These are phyloP conservation scores for Glaucidium brasilianum DNA, from an alignment of 2,113 vertebrate species.

Conservation along the genomic window DNA sequence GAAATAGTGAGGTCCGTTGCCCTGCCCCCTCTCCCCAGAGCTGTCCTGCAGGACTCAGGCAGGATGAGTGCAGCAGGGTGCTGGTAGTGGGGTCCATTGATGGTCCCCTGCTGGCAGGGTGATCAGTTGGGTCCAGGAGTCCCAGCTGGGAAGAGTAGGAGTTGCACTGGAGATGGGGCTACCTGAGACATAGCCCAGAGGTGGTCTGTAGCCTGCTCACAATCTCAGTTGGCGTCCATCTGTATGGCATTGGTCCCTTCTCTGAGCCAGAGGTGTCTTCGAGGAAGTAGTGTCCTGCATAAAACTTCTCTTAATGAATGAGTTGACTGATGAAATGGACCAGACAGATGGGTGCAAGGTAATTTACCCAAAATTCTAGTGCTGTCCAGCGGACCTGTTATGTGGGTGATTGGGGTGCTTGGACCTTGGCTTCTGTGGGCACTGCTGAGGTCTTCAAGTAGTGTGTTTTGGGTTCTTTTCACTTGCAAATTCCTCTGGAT, in stretches of 20 bases:
- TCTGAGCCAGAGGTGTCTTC: accelerated
- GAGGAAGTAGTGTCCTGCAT: background rate
- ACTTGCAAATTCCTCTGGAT: background rate
- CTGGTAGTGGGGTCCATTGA: background rate
- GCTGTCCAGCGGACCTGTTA: background rate
- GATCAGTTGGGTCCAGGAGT: background rate
- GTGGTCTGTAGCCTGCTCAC: background rate
- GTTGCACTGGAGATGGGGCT: background rate
- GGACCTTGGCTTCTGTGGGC: background rate
- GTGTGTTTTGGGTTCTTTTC: background rate
- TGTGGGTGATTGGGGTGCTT: background rate
- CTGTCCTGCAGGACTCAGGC: background rate
- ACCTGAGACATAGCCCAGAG: accelerated
- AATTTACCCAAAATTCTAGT: background rate
- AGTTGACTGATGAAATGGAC: background rate
- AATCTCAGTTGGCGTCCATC: accelerated
- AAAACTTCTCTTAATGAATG: background rate
- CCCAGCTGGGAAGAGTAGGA: background rate
- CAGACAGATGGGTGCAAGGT: background rate
- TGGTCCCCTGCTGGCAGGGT: accelerated
- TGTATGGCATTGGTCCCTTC: accelerated
- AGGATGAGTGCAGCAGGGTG: background rate
- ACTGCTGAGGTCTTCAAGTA: background rate
- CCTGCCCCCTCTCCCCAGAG: background rate
- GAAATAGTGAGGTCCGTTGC: background rate